Conservation (phyloP, 2,113 vertebrate genomes). For the Nematolebias whitei region DNA sequence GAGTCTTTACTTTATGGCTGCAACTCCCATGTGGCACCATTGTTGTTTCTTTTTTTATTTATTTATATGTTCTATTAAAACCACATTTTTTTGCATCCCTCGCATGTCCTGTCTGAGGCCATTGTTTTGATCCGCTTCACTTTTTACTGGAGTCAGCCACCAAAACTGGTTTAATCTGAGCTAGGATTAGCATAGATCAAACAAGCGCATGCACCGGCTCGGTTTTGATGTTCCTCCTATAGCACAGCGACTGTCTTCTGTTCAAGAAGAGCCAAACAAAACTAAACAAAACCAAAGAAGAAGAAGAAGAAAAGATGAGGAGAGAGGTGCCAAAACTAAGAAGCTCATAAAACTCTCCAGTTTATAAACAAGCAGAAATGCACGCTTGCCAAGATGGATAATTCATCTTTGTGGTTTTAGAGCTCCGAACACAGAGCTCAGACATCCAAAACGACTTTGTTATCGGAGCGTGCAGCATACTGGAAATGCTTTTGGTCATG, state of each 20-base stretch:
- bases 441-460: slow-evolving; percentile 39
- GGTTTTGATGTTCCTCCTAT: slow-evolving; percentile 27
- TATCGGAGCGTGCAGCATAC: slow-evolving; percentile 25
- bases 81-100: not conserved
- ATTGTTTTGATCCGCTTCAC: not conserved
- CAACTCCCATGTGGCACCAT: not conserved
- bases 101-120: not conserved
- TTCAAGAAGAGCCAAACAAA: slow-evolving; percentile 9
- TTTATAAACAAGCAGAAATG: slow-evolving; percentile 58
- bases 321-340: slow-evolving; percentile 43
- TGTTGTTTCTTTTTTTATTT: not conserved
- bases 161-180: not conserved
- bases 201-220: not conserved
- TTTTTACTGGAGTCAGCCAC: not conserved
- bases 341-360: slow-evolving; percentile 48
- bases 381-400: slow-evolving; percentile 57
- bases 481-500: slow-evolving; percentile 32
- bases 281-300: not conserved
- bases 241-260: slow-evolving; percentile 15
- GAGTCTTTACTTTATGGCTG: not conserved
- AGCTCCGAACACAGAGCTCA: slow-evolving; percentile 39
- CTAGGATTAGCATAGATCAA: not conserved
- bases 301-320: slow-evolving; percentile 38
- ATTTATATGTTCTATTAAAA: no score
- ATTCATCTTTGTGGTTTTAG: slow-evolving; percentile 52